Evolutionary conservation across 1,140 invertebrate genomes (phyloP).

Genomic region (Dufourea novaeangliae): DNA sequence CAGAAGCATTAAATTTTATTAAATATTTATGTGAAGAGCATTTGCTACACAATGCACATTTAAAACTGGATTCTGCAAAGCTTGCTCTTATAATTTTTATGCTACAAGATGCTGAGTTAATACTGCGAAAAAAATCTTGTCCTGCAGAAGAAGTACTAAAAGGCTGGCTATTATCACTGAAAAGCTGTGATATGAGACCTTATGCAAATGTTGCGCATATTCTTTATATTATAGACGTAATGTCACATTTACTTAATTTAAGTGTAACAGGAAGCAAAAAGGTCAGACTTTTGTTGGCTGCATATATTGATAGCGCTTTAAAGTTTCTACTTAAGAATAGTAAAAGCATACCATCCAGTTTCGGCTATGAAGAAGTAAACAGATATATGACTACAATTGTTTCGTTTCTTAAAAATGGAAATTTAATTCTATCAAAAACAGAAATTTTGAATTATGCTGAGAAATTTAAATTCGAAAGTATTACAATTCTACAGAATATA

Average conservation of each 20-base stretch:
- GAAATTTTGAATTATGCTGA: slow-evolving; percentile 23
- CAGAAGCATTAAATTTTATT: slow-evolving; percentile 49
- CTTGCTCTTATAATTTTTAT: slow-evolving; percentile 56
- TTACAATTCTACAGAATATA: slow-evolving; percentile 41
- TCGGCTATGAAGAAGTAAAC: slow-evolving; percentile 45
- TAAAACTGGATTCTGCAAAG: slow-evolving; percentile 20
- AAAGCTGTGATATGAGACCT: slow-evolving; percentile 47
- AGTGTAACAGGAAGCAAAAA: background rate
- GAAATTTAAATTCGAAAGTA: slow-evolving; percentile 42
- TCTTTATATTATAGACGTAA: slow-evolving; percentile 48
- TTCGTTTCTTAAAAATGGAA: slow-evolving; percentile 36
- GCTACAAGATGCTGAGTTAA: slow-evolving; percentile 51
- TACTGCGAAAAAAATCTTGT: slow-evolving; percentile 37
- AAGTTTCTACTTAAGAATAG: slow-evolving; percentile 50
- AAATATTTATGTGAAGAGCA: slow-evolving; percentile 34
- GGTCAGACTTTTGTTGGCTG: slow-evolving; percentile 21
- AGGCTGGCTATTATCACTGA: slow-evolving; percentile 39
- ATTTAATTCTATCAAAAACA: slow-evolving; percentile 29
- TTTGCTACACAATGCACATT: background rate
- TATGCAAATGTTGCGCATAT: slow-evolving; percentile 49
- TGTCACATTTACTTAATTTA: slow-evolving; percentile 55
- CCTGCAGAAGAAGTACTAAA: slow-evolving; percentile 4
- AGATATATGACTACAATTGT: slow-evolving; percentile 29
- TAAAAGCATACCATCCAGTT: slow-evolving; percentile 11
- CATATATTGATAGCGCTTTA: slow-evolving; percentile 28